These are phyloP conservation scores for Sarcoramphus papa DNA, from an alignment of 2,797 vertebrate species.

Conservation along the genomic window DNA sequence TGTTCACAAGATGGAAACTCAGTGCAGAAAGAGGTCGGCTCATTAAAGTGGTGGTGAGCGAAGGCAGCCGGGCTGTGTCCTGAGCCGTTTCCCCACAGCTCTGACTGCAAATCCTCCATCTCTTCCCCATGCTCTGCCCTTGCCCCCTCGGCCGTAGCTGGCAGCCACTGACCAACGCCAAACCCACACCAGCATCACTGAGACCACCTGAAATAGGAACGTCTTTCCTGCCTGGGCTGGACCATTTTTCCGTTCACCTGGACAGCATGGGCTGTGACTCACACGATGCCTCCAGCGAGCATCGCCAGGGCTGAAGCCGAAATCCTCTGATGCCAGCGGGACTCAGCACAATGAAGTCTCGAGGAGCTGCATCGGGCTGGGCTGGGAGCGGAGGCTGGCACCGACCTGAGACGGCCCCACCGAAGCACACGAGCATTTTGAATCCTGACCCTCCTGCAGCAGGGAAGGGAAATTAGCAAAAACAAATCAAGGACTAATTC, in stretches of 20 bases:
- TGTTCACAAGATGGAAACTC: not conserved
- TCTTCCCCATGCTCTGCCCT: not conserved
- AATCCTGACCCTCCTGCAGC: not conserved
- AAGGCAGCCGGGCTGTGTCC: not conserved
- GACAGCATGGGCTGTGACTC: not conserved
- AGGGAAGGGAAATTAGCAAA: not conserved
- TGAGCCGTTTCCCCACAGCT: not conserved
- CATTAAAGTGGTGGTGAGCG: fast-evolving
- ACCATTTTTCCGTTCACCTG: too few species aligned
- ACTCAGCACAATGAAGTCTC: fast-evolving
- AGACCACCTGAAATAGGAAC: not conserved
- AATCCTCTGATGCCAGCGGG: not conserved
- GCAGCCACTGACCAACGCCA: not conserved
- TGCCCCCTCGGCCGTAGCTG: fast-evolving
- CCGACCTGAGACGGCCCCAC: fast-evolving
- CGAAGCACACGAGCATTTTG: fast-evolving
- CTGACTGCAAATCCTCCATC: not conserved
- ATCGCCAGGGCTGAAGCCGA: not conserved
- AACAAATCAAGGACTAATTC: not conserved
- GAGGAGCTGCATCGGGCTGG: not conserved
- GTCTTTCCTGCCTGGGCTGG: not conserved
- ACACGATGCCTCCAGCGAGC: not conserved
- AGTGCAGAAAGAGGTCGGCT: too few species aligned
- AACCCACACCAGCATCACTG: not conserved
- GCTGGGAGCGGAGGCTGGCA: not conserved